A percentile compares a stretch with the other conserved stretches of the same genome.
These are phyloP conservation scores for Eutolmus rufibarbis DNA, from an alignment of 2,888 invertebrate genomes.

Conservation along the genomic window DNA sequence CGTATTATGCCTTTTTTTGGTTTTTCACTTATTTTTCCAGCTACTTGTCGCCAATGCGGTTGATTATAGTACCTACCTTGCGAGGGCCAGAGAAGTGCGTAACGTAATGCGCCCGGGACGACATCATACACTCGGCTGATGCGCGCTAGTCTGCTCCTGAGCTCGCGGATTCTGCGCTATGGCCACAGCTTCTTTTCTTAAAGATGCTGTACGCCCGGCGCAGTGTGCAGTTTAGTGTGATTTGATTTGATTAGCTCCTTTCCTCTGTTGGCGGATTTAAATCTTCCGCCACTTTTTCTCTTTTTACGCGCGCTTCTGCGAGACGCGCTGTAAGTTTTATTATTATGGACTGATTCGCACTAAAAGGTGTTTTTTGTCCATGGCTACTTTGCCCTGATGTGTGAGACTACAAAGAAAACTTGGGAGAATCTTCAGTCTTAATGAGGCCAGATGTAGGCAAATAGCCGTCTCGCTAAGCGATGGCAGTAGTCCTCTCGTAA, in stretches of 20 bases:
- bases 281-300: background rate
- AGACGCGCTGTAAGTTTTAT: slow-evolving; percentile 19
- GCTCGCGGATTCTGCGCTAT: background rate
- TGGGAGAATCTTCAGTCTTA: background rate
- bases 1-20: background rate
- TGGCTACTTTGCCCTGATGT: background rate
- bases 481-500: background rate
- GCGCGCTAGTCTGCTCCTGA: background rate
- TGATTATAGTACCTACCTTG: slow-evolving; percentile 24
- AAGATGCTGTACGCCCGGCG: background rate
- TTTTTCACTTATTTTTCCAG: slow-evolving; percentile 5
- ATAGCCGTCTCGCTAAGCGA: background rate
- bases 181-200: background rate
- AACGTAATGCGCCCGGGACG: slow-evolving; percentile 6
- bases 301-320: background rate
- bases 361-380: background rate
- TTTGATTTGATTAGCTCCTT: slow-evolving; percentile 37
- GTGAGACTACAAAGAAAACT: background rate
- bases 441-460: background rate
- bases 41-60: slow-evolving; percentile 39
- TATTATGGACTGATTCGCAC: slow-evolving; percentile 32
- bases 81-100: slow-evolving; percentile 16
- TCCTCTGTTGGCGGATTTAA: slow-evolving; percentile 6
- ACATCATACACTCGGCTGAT: background rate
- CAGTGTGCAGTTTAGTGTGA: slow-evolving; percentile 33